phyloP scores from a whole-genome alignment of 2,888 invertebrate genomes.

The Lordiphosa andalusiaca region DNA sequence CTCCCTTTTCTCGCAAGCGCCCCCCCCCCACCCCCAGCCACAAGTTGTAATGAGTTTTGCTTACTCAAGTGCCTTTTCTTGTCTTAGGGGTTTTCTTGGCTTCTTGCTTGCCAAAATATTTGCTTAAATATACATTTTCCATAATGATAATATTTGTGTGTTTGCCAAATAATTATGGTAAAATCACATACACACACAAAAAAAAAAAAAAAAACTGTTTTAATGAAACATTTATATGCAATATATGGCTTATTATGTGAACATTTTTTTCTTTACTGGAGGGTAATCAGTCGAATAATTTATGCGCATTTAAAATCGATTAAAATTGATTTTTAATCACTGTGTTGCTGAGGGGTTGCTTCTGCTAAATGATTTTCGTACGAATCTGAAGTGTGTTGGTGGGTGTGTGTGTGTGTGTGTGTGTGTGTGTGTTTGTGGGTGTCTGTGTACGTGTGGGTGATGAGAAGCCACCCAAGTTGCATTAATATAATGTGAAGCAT shows the following conservation, averaged over 20 bases:
- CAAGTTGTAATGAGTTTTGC: slow-evolving; percentile 15
- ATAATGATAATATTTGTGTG: slow-evolving; percentile 19
- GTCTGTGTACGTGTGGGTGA: slow-evolving; percentile 2
- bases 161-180: slow-evolving; percentile 7
- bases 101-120: slow-evolving; percentile 19
- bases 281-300: slow-evolving; percentile 24
- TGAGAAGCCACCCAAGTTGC: slow-evolving; percentile 1
- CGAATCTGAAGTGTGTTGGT: not conserved
- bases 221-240: slow-evolving; percentile 32
- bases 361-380: slow-evolving; percentile 6
- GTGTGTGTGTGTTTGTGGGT: not conserved
- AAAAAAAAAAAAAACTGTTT: slow-evolving; percentile 17
- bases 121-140: slow-evolving; percentile 14
- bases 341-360: slow-evolving; percentile 18
- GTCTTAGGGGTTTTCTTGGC: no score
- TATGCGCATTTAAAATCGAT: slow-evolving; percentile 34
- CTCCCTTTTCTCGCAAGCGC: not conserved
- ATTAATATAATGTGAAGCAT: slow-evolving; percentile 7
- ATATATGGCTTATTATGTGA: slow-evolving; percentile 18
- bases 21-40: not conserved
- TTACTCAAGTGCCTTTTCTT: not conserved
- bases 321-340: slow-evolving; percentile 41
- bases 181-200: not conserved
- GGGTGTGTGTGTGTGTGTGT: slow-evolving; percentile 1
- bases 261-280: not conserved